A percentile compares a stretch with the other conserved stretches of the same genome.
Evolutionary conservation across 2,113 vertebrate species (phyloP).

Genomic region (Taurulus bubalis): DNA sequence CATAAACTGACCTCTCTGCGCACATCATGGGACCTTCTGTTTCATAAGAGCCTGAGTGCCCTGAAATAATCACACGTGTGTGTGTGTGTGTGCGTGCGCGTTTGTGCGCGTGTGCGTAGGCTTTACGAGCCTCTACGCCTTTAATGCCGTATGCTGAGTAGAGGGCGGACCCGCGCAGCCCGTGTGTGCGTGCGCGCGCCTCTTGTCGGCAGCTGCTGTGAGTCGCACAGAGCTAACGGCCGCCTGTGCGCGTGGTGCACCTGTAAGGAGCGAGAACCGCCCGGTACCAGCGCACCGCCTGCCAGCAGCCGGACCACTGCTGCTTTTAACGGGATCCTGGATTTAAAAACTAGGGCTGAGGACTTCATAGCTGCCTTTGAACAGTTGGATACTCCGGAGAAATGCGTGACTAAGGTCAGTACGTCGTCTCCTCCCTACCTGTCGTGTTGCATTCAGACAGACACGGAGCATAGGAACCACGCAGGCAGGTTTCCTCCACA

Average conservation of each 20-base stretch:
- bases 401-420: conserved; percentile 80
- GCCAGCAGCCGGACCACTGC: conserved; percentile 18
- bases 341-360: conserved; percentile 57
- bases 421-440: conserved; percentile 42
- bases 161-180: conserved; percentile 68
- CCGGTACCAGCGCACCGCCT: conserved; percentile 55
- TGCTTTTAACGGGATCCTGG: conserved; percentile 54
- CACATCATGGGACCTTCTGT: background rate
- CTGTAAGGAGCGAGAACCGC: conserved; percentile 65
- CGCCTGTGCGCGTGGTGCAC: conserved; percentile 72
- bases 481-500: conserved; percentile 5
- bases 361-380: conserved; percentile 77
- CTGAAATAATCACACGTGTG: background rate
- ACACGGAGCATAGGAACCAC: conserved; percentile 4
- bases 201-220: conserved; percentile 64
- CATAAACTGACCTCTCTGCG: background rate
- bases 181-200: conserved; percentile 50
- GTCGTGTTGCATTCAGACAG: conserved; percentile 2
- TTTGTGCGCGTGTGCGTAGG: background rate
- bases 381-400: conserved; percentile 66
- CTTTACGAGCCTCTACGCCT: conserved; percentile 60
- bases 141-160: conserved; percentile 76
- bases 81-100: background rate
- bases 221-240: conserved; percentile 58
- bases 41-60: background rate